These are phyloP conservation scores for Thymelicus acteon DNA, from an alignment of 2,888 invertebrate species.

Conservation along the genomic window DNA sequence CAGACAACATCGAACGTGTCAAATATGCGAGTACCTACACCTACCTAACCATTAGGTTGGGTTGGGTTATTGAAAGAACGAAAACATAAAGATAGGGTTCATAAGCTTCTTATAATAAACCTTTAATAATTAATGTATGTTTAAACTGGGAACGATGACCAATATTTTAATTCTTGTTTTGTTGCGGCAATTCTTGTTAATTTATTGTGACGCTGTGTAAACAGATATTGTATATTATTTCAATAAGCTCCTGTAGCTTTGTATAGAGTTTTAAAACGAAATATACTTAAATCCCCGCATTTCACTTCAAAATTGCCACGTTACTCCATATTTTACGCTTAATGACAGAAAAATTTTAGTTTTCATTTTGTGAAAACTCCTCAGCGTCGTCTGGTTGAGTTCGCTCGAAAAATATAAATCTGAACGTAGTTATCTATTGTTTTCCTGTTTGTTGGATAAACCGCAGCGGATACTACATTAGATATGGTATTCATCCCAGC, in stretches of 20 bases:
- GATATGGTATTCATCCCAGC: not conserved
- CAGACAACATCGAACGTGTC: no score
- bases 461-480: slow-evolving; percentile 17
- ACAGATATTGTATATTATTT: not conserved
- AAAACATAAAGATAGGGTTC: no score
- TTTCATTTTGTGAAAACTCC: slow-evolving; percentile 22
- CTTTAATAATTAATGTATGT: no score
- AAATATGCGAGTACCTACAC: no score
- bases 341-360: slow-evolving; percentile 20
- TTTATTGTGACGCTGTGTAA: not conserved
- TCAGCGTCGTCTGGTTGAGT: slow-evolving; percentile 44
- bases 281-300: slow-evolving; percentile 1
- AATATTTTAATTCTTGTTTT: not conserved
- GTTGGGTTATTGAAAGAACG: no score
- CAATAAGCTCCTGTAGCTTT: not conserved
- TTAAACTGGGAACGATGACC: no score
- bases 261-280: not conserved
- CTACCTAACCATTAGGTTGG: no score
- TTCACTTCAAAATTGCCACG: slow-evolving; percentile 12
- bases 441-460: slow-evolving; percentile 42
- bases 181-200: not conserved
- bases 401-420: slow-evolving; percentile 47
- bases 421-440: slow-evolving; percentile 47
- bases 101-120: no score
- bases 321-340: slow-evolving; percentile 11